Evolutionary conservation across 2,888 invertebrate genomes (phyloP), one percentile per base, ranked within the genome.

Genomic region (Neocrepidodera transversa): DNA sequence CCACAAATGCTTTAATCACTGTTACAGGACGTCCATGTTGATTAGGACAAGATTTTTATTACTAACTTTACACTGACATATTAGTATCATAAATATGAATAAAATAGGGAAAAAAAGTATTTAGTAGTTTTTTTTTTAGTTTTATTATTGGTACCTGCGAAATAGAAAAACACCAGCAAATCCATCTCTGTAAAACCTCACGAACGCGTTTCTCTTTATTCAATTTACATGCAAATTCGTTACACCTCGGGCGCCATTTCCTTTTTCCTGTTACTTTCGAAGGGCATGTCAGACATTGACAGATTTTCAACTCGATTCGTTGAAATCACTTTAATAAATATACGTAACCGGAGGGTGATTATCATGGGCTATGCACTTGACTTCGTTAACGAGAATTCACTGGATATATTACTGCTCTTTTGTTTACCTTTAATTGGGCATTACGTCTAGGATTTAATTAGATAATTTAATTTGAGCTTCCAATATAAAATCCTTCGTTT

Each of bases 181-280:
- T 45, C 18, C 45, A 35, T 54, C 32, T 26, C 45, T 36, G 45
- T 28, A 45, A 54, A 45, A 54, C 68, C 62, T 62, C 60, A 53
- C 43, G 58, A 52, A 49, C 42, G 56, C 38, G 38, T 32, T 64
- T 54, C 64, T 68, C 69, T 69, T 72, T 71, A 72, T 71, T 72
- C 71, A 72, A 73, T 72, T 71, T 72, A 69, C 70, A 73, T 74
- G 71, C 69, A 74, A 73, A 70, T 74, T 65, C 38, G 18, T 52
- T 47, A 56, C 40, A 60, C 56, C 60, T 60, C 60, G 47, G 60
- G 60, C 60, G 61, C 65, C 67, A 66, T 68, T 69, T 66, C 67
- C 64, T 65, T 69, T 66, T 70, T 70, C 68, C 66, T 51, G 53
- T 63, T 60, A 66, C 67, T 68, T 67, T 69, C 67, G 65, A 60